Base-by-base conservation (phyloP, 2,113 vertebrate species). In the Craseonycteris thonglongyai region DNA sequence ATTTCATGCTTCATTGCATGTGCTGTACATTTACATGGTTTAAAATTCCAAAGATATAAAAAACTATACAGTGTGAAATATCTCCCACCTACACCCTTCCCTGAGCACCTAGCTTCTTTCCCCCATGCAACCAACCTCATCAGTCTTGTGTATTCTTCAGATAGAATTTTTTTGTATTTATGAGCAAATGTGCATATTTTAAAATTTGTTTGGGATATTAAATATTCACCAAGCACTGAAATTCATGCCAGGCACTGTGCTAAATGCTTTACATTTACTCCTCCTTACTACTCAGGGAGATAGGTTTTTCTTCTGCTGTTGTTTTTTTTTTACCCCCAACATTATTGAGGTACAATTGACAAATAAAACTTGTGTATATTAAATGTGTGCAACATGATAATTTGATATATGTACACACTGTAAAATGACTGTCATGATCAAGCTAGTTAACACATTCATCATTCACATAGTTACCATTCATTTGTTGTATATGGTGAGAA, bases 181-280 rank as follows among this genome's bases (percentile, higher is more conserved):
- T 6, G 74, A 95, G 76, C 40, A 78, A 89, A 92, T 93, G 49
- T 88, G 54, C 72, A 81, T 81, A 96, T 88, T 96, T 96, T 81
- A 63, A 95, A 90, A 51, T 91, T 88, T 7, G 2, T 85, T 91
- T 93, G 79, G 89, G 94, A 88, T 94, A 78, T 88, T 94, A 88
- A 85, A 47, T 40, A 92, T 90, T 76, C 42, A 81, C 38, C 78
- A 65, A 90, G 19, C 35, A 49, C 35, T 42, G 56, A 76, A 88
- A 38, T 68, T 94, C 63, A 72, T 89, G 49, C 19, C 51, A 91
- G 49, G 24, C 19, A 86, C 38, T 89, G 30, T n/a, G n/a, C n/a
- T n/a, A n/a, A n/a, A n/a, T n/a, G n/a, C 11, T 72, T 72, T 68
- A 66, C 1, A 72, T 88, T 89, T 91, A 87, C 80, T 84, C 42